These are phyloP conservation scores for Cheilosia urbana DNA, from an alignment of 2,888 invertebrate genomes.

Conservation along the genomic window DNA sequence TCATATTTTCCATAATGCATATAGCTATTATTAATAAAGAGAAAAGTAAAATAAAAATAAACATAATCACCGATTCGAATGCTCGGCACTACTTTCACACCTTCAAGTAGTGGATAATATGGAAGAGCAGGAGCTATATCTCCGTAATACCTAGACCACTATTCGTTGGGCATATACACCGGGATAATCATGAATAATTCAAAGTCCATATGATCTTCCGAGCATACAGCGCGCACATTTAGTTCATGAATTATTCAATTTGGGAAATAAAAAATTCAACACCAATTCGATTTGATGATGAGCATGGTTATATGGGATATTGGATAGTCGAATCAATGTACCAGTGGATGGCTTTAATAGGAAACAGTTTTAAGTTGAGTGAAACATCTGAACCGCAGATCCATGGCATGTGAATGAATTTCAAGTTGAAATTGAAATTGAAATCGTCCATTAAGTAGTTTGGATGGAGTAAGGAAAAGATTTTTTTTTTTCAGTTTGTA, in stretches of 20 bases:
- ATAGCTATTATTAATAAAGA: too few species aligned
- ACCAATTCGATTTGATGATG: slow-evolving; percentile 37
- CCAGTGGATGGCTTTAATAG: slow-evolving; percentile 14
- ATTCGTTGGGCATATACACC: slow-evolving; percentile 15
- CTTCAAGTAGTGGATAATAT: slow-evolving; percentile 37
- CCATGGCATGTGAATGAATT: slow-evolving; percentile 25
- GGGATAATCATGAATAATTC: slow-evolving; percentile 44
- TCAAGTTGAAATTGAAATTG: slow-evolving; percentile 8
- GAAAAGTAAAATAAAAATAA: too few species aligned
- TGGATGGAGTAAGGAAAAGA: background rate
- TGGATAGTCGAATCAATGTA: slow-evolving; percentile 20
- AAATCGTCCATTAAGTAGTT: background rate
- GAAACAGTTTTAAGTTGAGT: slow-evolving; percentile 20
- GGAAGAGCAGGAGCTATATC: slow-evolving; percentile 5
- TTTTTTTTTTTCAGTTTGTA: background rate
- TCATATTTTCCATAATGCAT: too few species aligned
- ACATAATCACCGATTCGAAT: slow-evolving; percentile 13
- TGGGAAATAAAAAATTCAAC: slow-evolving; percentile 34
- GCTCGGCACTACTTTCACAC: slow-evolving; percentile 31
- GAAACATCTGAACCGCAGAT: background rate
- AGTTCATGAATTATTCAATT: slow-evolving; percentile 50
- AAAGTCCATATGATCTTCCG: slow-evolving; percentile 40
- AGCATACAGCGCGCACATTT: slow-evolving; percentile 34
- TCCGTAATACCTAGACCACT: background rate
- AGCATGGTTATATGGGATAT: slow-evolving; percentile 1